Conservation (phyloP, 2,888 invertebrate genomes). For the Julus scanicus region DNA sequence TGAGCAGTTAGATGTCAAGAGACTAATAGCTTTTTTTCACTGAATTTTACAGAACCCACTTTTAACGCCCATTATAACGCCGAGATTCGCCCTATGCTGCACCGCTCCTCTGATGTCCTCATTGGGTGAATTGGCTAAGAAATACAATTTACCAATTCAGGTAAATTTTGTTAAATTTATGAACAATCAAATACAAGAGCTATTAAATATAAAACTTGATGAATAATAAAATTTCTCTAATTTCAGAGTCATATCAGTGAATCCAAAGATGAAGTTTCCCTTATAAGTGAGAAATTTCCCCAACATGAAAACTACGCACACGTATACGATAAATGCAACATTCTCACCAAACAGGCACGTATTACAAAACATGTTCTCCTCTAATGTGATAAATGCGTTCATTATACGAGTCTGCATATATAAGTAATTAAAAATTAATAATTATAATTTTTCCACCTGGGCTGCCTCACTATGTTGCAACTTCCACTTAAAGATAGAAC, state of each 20-base stretch:
- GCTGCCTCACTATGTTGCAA: too few species aligned
- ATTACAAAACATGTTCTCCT: background rate
- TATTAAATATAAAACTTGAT: too few species aligned
- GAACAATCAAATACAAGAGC: too few species aligned
- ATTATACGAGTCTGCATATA: too few species aligned
- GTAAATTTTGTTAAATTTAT: conserved; percentile 66
- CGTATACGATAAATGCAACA: conserved; percentile 79
- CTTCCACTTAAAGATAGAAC: too few species aligned
- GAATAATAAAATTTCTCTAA: too few species aligned
- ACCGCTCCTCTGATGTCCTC: conserved; percentile 76
- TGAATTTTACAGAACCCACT: conserved; percentile 73
- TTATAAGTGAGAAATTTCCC: conserved; percentile 68
- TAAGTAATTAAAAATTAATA: too few species aligned
- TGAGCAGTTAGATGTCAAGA: background rate
- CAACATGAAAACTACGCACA: conserved; percentile 75
- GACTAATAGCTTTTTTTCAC: background rate
- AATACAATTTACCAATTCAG: conserved; percentile 79
- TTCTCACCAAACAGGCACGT: conserved; percentile 79
- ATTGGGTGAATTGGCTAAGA: conserved; percentile 76
- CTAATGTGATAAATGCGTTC: too few species aligned
- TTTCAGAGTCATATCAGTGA: conserved; percentile 87
- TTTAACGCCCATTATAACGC: conserved; percentile 83
- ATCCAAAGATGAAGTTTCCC: conserved; percentile 74
- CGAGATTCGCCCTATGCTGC: conserved; percentile 84
- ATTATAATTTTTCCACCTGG: too few species aligned